Base-by-base conservation (phyloP, 2,113 vertebrate species). In the Tyto alba region DNA sequence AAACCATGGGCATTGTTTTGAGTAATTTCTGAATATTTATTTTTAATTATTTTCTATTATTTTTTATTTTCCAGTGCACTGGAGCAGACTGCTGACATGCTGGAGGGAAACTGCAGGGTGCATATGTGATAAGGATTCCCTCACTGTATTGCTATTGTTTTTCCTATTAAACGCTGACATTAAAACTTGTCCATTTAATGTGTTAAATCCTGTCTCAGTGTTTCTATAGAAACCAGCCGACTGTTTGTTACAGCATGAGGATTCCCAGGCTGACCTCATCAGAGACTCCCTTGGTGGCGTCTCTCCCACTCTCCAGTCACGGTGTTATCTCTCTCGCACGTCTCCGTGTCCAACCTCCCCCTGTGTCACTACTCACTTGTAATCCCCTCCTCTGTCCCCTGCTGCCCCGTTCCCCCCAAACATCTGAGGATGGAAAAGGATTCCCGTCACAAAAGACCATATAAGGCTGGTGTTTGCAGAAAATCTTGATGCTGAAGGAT, bases 261-360 rank as follows among this genome's bases (percentile, higher is more conserved):
- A 89, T 86, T 96, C 85, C 88, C 93, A 26, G 80, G 76, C 80
- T 89, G 91, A 89, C 85, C 93, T 93, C 91, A 89, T 66, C 62
- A 38, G 81, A 41, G 16, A 9, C 88, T 93, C 91, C 88, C 85
- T 80, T 12, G 3, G 52, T 30, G 38, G 34, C 2, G 1, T 48
- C 84, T 82, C 50, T 38, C 88, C 90, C 41, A 1, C 88, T 68
- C 55, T 17, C 50, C 2, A 9, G 32, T 67, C 82, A 27, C 0
- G 3, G 16, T 26, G 56, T 20, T 53, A 6, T n/a, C 72, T 48
- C 72, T 20, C 36, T 55, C 22, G 7, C 36, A 4, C 3, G 1
- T 30, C 63, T 23, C 76, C 1, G 1, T 40, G 30, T 63, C 38
- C 7, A 0, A 21, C 25, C 52, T 67, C 26, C 17, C 15, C 34